phyloP scores from a whole-genome alignment of 2,113 vertebrate genomes.

The Nothobranchius kuhntae region DNA sequence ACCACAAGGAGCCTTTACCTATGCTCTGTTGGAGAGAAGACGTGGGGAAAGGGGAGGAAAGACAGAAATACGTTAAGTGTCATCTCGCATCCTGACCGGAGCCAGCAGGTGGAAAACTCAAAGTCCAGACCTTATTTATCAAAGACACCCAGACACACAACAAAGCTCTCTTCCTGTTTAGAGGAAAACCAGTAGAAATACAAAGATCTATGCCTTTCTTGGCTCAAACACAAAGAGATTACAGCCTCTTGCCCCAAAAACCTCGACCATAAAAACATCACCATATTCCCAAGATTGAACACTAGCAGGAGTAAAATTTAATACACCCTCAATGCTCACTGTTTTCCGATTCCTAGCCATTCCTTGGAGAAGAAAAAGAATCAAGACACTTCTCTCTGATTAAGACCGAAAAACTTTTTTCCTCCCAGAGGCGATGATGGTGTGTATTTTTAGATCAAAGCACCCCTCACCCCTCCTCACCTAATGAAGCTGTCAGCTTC shows the following conservation, averaged over 20 bases:
- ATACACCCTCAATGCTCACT: conserved; percentile 28
- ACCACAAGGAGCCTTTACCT: conserved; percentile 99
- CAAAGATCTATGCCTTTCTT: conserved; percentile 6
- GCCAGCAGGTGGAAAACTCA: conserved; percentile 28
- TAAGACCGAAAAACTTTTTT: conserved; percentile 65
- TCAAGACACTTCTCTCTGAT: conserved; percentile 43
- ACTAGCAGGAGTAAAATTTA: conserved; percentile 23
- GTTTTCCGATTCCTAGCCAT: conserved; percentile 25
- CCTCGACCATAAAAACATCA: conserved; percentile 24
- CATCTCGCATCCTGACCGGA: conserved; percentile 18
- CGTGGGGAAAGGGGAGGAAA: conserved; percentile 7
- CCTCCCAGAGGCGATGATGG: conserved; percentile 56
- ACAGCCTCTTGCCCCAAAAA: background rate
- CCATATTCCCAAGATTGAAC: conserved; percentile 29
- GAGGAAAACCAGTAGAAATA: conserved; percentile 24
- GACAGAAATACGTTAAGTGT: conserved; percentile 20
- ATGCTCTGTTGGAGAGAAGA: conserved; percentile 86
- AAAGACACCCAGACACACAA: conserved; percentile 37
- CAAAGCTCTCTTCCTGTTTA: conserved; percentile 1
- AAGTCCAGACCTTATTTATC: conserved; percentile 44
- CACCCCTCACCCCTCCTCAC: conserved; percentile 30
- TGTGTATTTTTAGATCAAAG: conserved; percentile 79
- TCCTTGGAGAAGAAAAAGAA: conserved; percentile 2
- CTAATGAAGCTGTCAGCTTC: conserved; percentile 75
- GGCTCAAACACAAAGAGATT: conserved; percentile 2